Base-by-base conservation (phyloP, 2,113 vertebrate genomes). In the Noturus placidus region DNA sequence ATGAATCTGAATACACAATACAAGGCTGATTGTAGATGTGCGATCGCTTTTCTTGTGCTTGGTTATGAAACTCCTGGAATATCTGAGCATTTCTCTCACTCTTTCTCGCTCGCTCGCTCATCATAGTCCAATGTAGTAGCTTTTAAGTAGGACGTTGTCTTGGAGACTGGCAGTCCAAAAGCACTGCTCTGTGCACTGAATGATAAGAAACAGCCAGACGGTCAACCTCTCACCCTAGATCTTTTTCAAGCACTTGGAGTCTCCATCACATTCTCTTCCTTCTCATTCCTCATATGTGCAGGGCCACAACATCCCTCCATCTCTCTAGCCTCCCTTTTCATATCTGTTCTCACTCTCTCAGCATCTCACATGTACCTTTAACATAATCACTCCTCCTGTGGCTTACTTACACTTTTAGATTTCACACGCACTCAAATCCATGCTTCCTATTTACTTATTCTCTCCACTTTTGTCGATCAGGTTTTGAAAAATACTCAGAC, bases 61-160 rank as follows among this genome's bases (percentile, higher is more conserved):
- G 50, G 61, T 72, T 70, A 69, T 33, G 80, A 74, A 87, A 83
- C 61, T 33, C 38, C 50, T 38, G 86, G 59, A 83, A 76, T 83
- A 42, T 82, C 52, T 63, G 74, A 52, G 89, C 87, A 77, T 54
- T 46, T 56, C 65, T 38, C 27, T 54, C 50, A n/a, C 65, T 33
- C 25, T 50, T 42, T n/a, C 59, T 67, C 27, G 5, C 61, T 83
- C 61, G 10, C 19, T 35, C 65, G 22, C 70, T 59, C 8, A 65
- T 69, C 27, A 17, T 57, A 84, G 85, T 84, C 70, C 86, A 90
- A 87, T 82, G 27, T n/a, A 90, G 91, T 35, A 10, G 79, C 88
- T 91, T 82, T 82, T 90, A 93, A 93, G 93, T 92, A 92, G 93
- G 90, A 93, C 84, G 92, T 94, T 92, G 94, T 93, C 92, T 88